These are phyloP conservation scores for Pristionchus entomophagus DNA, from an alignment of 2,888 invertebrate genomes.

Conservation along the genomic window DNA sequence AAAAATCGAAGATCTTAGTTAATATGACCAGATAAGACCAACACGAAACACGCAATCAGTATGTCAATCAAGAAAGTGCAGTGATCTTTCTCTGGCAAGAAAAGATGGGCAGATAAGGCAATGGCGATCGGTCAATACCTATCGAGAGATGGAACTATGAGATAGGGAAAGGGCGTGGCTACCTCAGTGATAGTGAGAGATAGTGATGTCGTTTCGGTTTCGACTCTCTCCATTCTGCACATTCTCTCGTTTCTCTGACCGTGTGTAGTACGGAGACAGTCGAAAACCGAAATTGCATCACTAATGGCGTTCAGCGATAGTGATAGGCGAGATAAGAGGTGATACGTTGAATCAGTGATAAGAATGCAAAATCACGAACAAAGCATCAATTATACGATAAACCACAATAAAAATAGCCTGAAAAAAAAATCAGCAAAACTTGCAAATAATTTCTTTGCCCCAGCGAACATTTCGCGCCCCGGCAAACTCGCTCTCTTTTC, in stretches of 20 bases:
- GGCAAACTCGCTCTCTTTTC: neutral
- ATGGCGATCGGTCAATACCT: neutral
- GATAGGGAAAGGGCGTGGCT: constrained; percentile 4
- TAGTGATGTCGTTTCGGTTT: too few species aligned
- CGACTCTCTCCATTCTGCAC: too few species aligned
- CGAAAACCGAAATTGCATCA: too few species aligned
- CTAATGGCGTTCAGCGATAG: too few species aligned
- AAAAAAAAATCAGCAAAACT: neutral
- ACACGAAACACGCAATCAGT: neutral
- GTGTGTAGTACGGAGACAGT: too few species aligned
- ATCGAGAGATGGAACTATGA: neutral
- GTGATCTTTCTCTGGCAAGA: neutral
- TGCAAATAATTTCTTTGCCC: neutral
- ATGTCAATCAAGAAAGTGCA: neutral
- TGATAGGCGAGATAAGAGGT: neutral
- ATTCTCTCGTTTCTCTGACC: too few species aligned
- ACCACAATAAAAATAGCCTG: neutral
- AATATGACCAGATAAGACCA: too few species aligned
- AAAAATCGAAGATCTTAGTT: too few species aligned
- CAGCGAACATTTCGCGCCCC: neutral
- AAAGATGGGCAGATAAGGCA: neutral
- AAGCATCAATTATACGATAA: neutral
- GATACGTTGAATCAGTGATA: neutral
- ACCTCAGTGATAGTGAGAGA: neutral
- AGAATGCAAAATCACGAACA: neutral